Evolutionary conservation across 2,888 invertebrate genomes (phyloP), one percentile per base, ranked within the genome.

Genomic region (Cerastis leucographa): DNA sequence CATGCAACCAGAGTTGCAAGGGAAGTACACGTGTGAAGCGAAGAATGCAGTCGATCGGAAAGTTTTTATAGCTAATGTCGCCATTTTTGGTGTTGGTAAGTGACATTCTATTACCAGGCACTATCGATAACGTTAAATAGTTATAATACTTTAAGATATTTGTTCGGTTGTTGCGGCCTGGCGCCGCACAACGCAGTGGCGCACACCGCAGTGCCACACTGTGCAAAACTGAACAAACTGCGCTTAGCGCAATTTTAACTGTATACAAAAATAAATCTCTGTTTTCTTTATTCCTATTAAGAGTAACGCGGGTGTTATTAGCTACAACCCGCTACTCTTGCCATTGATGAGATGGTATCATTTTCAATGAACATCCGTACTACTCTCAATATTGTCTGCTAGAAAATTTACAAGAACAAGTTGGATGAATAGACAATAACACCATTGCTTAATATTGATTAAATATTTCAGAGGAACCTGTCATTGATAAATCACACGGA

Each of bases 11-110:
- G 49, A 83, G 0, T 68, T 88, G 17, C 80, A 76, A 49, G 93
- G 92, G 46, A 76, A 61, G 35, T 94, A 89, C 51, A 74, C 49
- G 19, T 94, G 94, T 74, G 84, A 89, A 80, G 91, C 86, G 6
- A 84, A 68, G 42, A 93, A 93, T 80, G 84, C 80, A 4, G 29
- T 84, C 0, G 49, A 88, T 0, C 81, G 71, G 14, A 80, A 88
- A 70, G 42, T 76, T 49, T 88, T 88, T n/a, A 17, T 76, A 22
- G 90, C 91, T 44, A 71, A 80, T 17, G 84, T 94, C 14, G 40
- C 35, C 5, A 87, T 93, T 68, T 81, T 86, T 76, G 93, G 91
- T 77, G 73, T 89, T 35, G 88, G 92, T 93, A 83, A 88, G 86
- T 81, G 29, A 19, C 29, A 19, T 61, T 61, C 4, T 35, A 25